Conservation (phyloP, 2,888 invertebrate genomes). For the Conus canariensis region DNA sequence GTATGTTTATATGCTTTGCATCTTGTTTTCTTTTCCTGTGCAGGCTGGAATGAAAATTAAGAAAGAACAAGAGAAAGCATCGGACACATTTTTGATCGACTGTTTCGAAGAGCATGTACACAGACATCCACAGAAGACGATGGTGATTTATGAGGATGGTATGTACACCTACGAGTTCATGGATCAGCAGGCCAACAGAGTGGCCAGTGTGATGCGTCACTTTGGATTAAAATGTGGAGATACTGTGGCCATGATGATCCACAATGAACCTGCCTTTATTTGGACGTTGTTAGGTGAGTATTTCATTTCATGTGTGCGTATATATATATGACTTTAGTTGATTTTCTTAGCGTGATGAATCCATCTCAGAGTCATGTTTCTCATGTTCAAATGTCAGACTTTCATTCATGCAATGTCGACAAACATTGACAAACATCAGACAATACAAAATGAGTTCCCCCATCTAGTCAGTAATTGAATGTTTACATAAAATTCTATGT, state of each 20-base stretch:
- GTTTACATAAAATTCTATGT: too few relatives aligned
- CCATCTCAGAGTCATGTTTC: too few relatives aligned
- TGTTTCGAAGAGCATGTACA: constrained; percentile 62
- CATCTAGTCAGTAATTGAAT: too few relatives aligned
- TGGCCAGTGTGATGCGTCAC: constrained; percentile 65
- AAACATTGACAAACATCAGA: too few relatives aligned
- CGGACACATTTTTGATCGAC: constrained; percentile 54
- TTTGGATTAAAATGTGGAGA: constrained; percentile 63
- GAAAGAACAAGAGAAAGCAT: constrained; percentile 34
- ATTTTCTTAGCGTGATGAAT: too few relatives aligned
- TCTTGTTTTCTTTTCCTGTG: background rate
- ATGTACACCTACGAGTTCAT: constrained; percentile 66
- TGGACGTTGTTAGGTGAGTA: constrained; percentile 72
- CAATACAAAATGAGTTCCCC: too few relatives aligned
- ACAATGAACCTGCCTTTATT: constrained; percentile 72
- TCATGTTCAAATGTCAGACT: too few relatives aligned
- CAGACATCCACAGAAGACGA: constrained; percentile 57
- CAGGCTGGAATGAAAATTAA: background rate
- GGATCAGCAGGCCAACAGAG: constrained; percentile 65
- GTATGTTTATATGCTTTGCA: too few relatives aligned
- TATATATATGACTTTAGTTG: too few relatives aligned
- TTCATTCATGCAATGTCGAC: too few relatives aligned
- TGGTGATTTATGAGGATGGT: constrained; percentile 64
- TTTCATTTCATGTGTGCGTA: too few relatives aligned
- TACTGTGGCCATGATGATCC: constrained; percentile 69